Conservation (phyloP, 2,113 vertebrate species). For the Tetrax tetrax region DNA sequence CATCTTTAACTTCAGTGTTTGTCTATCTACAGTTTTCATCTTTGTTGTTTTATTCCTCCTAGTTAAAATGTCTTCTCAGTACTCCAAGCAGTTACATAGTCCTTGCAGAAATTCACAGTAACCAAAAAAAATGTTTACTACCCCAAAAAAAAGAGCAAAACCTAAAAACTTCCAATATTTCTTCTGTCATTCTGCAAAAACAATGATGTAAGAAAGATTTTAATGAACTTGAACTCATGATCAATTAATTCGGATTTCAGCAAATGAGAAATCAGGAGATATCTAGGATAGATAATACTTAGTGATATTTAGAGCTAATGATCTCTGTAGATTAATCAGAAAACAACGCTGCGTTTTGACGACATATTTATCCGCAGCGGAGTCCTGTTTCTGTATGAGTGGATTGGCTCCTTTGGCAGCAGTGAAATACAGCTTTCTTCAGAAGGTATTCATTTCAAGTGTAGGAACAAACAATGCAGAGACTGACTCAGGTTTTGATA, state of each 20-base stretch:
- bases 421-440: neutral
- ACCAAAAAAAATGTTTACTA: neutral
- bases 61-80: neutral
- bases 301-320: neutral
- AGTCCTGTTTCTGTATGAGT: neutral
- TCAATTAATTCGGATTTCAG: neutral
- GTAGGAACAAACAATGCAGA: neutral
- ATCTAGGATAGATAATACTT: neutral
- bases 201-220: neutral
- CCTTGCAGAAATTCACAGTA: neutral
- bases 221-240: neutral
- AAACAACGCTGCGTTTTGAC: neutral
- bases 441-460: neutral
- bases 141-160: neutral
- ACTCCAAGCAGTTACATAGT: too few species aligned
- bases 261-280: neutral
- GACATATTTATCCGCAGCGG: fast-evolving
- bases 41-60: too few species aligned
- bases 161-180: neutral
- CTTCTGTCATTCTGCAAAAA: neutral
- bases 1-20: neutral
- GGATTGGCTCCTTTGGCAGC: neutral
- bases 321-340: neutral
- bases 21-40: neutral
- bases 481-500: neutral